These are phyloP conservation scores for Drosophila bipectinata DNA, from an alignment of 1,140 invertebrate genomes.

Conservation along the genomic window DNA sequence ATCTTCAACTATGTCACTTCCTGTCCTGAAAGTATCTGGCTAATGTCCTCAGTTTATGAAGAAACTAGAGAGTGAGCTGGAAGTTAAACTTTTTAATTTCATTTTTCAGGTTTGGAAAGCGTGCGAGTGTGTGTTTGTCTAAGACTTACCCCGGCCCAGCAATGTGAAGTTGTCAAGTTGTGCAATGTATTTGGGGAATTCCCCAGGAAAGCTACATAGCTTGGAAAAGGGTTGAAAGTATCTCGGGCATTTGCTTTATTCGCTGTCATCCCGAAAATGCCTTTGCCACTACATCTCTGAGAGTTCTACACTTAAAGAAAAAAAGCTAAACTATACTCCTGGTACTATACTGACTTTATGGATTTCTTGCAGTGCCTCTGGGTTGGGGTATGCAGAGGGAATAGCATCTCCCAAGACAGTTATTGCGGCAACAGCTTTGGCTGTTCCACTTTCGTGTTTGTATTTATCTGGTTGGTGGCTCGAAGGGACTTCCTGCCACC, in stretches of 20 bases:
- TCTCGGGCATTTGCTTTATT: conserved; percentile 39
- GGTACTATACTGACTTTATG: not conserved
- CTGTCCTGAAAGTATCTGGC: conserved; percentile 24
- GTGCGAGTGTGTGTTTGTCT: conserved; percentile 24
- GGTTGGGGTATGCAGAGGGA: conserved; percentile 12
- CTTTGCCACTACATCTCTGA: conserved; percentile 31
- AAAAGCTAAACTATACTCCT: not conserved
- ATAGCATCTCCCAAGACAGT: conserved; percentile 54
- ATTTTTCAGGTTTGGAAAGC: conserved; percentile 49
- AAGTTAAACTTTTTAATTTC: conserved; percentile 72
- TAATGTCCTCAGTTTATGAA: conserved; percentile 20
- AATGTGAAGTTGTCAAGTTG: conserved; percentile 47
- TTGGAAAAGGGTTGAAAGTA: conserved; percentile 17
- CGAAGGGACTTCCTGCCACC: conserved; percentile 36
- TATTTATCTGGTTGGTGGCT: conserved; percentile 49
- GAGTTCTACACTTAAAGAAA: not conserved
- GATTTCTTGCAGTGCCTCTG: conserved; percentile 2
- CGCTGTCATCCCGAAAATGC: conserved; percentile 34
- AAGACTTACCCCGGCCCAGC: conserved; percentile 32
- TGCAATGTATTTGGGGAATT: conserved; percentile 37
- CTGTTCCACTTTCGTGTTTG: conserved; percentile 49
- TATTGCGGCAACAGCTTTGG: conserved; percentile 41
- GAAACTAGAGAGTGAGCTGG: conserved; percentile 42
- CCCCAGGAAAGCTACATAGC: not conserved
- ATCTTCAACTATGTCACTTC: conserved; percentile 5